Evolutionary conservation across 1,140 invertebrate species (phyloP), one percentile per base, ranked within the genome.

Genomic region (Drosophila parabipectinata): DNA sequence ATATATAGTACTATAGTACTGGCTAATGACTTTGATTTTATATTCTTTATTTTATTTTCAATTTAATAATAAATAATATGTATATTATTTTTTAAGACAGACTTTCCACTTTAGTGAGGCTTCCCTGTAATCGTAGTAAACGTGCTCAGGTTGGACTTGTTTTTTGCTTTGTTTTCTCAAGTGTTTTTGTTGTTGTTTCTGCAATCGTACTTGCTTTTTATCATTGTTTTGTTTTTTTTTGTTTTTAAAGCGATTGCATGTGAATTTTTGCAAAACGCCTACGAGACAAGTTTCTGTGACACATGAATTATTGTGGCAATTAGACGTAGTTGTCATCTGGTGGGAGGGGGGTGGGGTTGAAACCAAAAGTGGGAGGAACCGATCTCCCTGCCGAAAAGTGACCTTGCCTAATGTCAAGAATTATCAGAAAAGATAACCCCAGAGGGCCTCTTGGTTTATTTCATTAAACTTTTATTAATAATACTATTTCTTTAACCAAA

Each of bases 261-360:
- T 28, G 61, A 68, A 60, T 79, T 64, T 54, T 41, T 48, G 34
- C 28, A 56, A 51, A 56, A 67, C 69, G 62, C 69, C 69, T 58
- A 58, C 69, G 37, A 52, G 57, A 58, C 62, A 57, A 37, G 39
- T 68, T 68, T 52, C 66, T 62, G 75, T 62, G 75, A 66, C 75
- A 83, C 79, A 51, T 62, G 51, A 79, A 79, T 67, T 53, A 71
- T 55, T 37, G 52, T 53, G 55, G 52, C 60, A 75, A 77, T 82
- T 83, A 71, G 57, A 45, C 15, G 53, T 44, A 61, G 50, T 61
- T 84, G 26, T 28, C 26, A 28, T 28, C 5, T 21, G 21, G 3
- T 3, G 21, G 0, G 21, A 21, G 26, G 26, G 26, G 26, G 26
- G 26, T 28, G 26, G 26, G 26, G 18, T 18, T 18, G 18, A 18